phyloP scores from a whole-genome alignment of 2,113 vertebrate genomes.

The Cynocephalus volans region DNA sequence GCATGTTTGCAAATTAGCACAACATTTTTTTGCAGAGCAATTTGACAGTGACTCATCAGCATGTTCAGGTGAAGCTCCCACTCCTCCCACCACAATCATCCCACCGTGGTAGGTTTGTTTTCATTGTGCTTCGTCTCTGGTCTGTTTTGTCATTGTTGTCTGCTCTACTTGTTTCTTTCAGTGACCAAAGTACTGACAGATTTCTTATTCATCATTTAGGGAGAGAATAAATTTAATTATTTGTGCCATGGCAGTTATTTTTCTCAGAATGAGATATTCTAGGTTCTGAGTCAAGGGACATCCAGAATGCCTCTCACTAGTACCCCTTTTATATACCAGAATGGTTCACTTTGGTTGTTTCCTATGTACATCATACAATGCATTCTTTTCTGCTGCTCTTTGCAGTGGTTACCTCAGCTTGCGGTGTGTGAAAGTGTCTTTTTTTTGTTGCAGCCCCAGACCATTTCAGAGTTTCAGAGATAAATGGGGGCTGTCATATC shows the following conservation, averaged over 20 bases:
- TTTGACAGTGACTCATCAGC: background rate
- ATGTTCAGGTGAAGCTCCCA: background rate
- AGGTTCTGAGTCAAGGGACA: background rate
- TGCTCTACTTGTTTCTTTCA: background rate
- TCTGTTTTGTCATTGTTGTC: background rate
- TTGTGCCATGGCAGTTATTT: background rate
- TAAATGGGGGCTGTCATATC: background rate
- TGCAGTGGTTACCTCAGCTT: background rate
- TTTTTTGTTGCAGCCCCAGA: background rate
- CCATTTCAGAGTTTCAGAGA: background rate
- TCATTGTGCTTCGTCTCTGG: background rate
- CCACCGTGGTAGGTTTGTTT: background rate
- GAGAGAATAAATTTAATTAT: background rate
- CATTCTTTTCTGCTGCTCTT: background rate
- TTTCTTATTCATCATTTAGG: background rate
- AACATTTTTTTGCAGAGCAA: background rate
- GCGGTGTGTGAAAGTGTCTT: background rate
- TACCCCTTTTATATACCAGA: background rate
- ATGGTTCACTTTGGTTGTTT: background rate
- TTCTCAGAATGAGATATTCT: background rate
- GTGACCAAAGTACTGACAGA: background rate
- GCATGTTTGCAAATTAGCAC: background rate
- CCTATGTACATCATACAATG: background rate
- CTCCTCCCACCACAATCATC: fast-evolving
- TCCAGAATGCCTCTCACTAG: background rate